Evolutionary conservation across 1,140 invertebrate genomes (phyloP).

Genomic region (Drosophila nigrodunni): DNA sequence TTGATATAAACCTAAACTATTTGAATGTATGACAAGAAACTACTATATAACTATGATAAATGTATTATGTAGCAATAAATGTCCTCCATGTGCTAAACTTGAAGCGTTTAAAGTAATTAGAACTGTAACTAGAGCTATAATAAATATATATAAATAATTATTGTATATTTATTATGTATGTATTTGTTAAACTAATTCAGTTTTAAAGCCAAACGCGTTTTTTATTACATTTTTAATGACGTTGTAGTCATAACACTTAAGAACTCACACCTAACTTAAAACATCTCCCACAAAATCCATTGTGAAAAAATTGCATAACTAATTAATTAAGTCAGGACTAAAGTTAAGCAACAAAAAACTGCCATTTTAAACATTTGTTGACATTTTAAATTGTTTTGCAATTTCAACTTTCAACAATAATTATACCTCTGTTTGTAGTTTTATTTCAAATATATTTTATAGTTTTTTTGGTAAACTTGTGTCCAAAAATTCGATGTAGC

Average conservation of each 20-base stretch:
- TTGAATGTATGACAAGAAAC: conserved; percentile 54
- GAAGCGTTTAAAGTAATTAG: conserved; percentile 55
- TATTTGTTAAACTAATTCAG: conserved; percentile 75
- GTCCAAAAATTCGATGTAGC: conserved; percentile 54
- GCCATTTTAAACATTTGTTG: conserved; percentile 69
- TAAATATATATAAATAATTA: conserved; percentile 4
- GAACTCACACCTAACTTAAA: conserved; percentile 3
- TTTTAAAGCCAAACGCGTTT: conserved; percentile 55
- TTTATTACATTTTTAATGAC: conserved; percentile 76
- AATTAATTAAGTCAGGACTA: conserved; percentile 37
- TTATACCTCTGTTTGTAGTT: neutral
- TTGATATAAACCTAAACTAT: conserved; percentile 6
- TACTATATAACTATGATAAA: conserved; percentile 46
- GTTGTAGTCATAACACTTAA: conserved; percentile 78
- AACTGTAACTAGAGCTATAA: conserved; percentile 51
- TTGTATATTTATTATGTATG: conserved; percentile 52
- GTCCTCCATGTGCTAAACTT: conserved; percentile 84
- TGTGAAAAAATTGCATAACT: conserved; percentile 53
- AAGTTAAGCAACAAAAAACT: conserved; percentile 43
- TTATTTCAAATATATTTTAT: neutral
- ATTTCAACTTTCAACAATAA: conserved; percentile 9
- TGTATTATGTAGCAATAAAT: conserved; percentile 81
- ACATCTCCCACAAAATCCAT: conserved; percentile 6
- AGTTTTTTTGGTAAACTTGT: conserved; percentile 44
- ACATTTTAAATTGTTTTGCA: conserved; percentile 22